Percentiles rank a stretch among this genome's conserved stretches.
Evolutionary conservation across 1,140 invertebrate species (phyloP).

Genomic region (Drosophila carrolli): DNA sequence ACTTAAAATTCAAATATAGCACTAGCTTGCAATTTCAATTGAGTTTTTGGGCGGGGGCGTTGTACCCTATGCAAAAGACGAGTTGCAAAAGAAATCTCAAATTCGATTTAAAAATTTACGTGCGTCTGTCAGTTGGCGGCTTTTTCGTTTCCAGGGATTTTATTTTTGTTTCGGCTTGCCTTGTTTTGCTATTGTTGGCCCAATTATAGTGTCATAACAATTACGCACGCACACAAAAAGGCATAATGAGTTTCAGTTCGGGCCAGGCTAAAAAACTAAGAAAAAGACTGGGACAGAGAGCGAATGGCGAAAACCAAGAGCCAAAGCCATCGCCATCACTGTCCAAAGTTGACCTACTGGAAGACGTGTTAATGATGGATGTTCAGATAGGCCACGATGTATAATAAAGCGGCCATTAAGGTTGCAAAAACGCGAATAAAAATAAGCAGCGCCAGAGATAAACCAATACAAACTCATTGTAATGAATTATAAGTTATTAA

Average conservation of each 20-base stretch:
- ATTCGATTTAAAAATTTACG: slow-evolving; percentile 59
- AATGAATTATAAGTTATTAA: slow-evolving; percentile 33
- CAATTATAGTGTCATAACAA: slow-evolving; percentile 79
- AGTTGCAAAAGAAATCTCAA: slow-evolving; percentile 45
- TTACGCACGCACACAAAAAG: slow-evolving; percentile 46
- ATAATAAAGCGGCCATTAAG: slow-evolving; percentile 71
- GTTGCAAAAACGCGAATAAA: slow-evolving; percentile 56
- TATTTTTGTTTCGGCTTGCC: slow-evolving; percentile 25
- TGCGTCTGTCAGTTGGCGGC: slow-evolving; percentile 61
- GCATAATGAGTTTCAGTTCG: slow-evolving; percentile 60
- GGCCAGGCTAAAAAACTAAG: slow-evolving; percentile 31
- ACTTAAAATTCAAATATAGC: slow-evolving; percentile 10
- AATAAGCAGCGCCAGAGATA: slow-evolving; percentile 14
- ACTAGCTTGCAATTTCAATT: slow-evolving; percentile 4
- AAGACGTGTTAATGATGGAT: slow-evolving; percentile 77
- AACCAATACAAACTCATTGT: slow-evolving; percentile 22
- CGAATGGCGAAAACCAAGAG: slow-evolving; percentile 36
- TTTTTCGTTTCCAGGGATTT: slow-evolving; percentile 16
- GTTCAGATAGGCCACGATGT: slow-evolving; percentile 56
- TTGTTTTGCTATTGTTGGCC: slow-evolving; percentile 46
- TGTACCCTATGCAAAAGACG: slow-evolving; percentile 2
- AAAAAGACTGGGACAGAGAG: slow-evolving; percentile 38
- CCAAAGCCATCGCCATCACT: slow-evolving; percentile 60
- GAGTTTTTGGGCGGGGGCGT: slow-evolving; percentile 17
- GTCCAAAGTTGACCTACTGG: slow-evolving; percentile 63